Conservation (phyloP, 2,888 invertebrate species). For the Gibbula magus region DNA sequence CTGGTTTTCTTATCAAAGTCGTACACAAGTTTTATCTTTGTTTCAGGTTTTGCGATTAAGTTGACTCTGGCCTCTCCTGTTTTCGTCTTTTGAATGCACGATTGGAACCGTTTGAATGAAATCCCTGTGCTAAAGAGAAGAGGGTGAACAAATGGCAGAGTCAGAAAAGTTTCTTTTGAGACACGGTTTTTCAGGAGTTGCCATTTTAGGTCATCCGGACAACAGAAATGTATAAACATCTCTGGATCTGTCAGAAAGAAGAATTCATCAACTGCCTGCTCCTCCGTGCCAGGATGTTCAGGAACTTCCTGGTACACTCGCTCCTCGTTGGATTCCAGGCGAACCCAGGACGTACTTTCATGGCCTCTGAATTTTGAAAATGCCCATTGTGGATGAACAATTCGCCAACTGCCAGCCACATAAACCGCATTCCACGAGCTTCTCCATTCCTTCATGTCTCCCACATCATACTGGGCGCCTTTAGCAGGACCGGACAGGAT, state of each 20-base stretch:
- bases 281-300: constrained; percentile 16
- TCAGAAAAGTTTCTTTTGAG: background rate
- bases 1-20: background rate
- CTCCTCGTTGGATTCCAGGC: background rate
- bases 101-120: background rate
- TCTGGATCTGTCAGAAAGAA: constrained; percentile 59
- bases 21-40: background rate
- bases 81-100: background rate
- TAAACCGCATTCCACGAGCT: constrained; percentile 50
- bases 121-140: background rate
- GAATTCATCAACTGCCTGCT: constrained; percentile 38
- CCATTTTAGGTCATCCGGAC: constrained; percentile 52
- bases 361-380: constrained; percentile 41
- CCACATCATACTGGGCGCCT: constrained; percentile 47
- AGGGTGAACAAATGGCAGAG: constrained; percentile 6
- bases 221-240: constrained; percentile 50
- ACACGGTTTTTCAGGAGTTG: constrained; percentile 42
- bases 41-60: background rate
- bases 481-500: constrained; percentile 48
- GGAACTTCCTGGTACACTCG: background rate
- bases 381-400: constrained; percentile 49
- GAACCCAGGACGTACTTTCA: constrained; percentile 39
- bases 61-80: background rate
- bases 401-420: constrained; percentile 46
- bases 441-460: constrained; percentile 31